Base-by-base conservation (phyloP, 1,140 invertebrate genomes). In the Paraescarpia echinospica region DNA sequence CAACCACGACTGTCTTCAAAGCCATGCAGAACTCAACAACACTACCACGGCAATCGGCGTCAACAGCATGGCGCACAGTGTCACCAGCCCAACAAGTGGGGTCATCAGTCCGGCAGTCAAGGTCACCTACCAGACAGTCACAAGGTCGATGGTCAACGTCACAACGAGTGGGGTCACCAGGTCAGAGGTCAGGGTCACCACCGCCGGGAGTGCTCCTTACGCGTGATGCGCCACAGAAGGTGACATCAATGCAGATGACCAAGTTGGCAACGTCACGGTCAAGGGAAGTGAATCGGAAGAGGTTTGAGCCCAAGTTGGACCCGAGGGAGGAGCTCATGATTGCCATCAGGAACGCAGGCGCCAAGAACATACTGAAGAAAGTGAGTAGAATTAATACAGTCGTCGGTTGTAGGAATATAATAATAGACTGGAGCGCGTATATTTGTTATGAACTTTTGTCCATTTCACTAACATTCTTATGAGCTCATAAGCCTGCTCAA, bases 301-400 rank as follows among this genome's bases (percentile, higher is more conserved):
- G 93, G 92, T 95, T 95, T 92, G 94, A 95, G 93, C 94, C 90
- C 89, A 93, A 94, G 91, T 93, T 96, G 59, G 97, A 98, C 95
- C 96, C 97, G 0, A 96, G 97, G 89, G 97, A 97, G 93, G 96
- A 97, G 93, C 95, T 98, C 12, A 95, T 98, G 94, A 96, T 97
- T n/a, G 97, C 97, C 14, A 98, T 98, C 93, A 96, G 97, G 93
- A 97, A 97, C 94, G 98, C 98, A 94, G 97, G 97, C 0, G 97
- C 97, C 22, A 96, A 96, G 90, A 96, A 96, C 91, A 96, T 96
- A 35, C 95, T 97, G 35, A 96, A 96, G 93, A 96, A 96, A 94
- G 96, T 97, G 94, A 96, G 96, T 94, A 77, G 59, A n/a, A n/a
- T n/a, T 77, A 77, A 77, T 77, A 22, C 2, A 77, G 22, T 2